phyloP scores from a whole-genome alignment of 2,113 vertebrate species.

The Butastur rufipennis region DNA sequence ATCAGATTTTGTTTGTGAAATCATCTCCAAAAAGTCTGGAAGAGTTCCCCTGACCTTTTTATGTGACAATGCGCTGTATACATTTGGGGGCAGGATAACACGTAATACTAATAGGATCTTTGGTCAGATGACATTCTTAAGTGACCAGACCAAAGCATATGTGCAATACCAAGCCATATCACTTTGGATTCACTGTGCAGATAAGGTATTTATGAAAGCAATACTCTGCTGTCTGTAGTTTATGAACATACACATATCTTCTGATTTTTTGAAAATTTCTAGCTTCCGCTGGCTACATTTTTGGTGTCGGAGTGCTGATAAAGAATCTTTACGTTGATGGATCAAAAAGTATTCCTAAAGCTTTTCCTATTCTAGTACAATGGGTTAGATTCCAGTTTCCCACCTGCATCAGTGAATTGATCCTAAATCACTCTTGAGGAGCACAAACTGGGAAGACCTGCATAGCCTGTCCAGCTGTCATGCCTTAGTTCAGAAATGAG shows the following conservation, averaged over 20 bases:
- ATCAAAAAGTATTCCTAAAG: background rate
- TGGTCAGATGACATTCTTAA: background rate
- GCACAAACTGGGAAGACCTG: background rate
- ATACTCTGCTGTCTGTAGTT: background rate
- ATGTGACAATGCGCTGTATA: background rate
- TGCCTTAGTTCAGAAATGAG: background rate
- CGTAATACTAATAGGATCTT: background rate
- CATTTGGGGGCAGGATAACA: background rate
- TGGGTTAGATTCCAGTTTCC: background rate
- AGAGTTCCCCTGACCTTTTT: background rate
- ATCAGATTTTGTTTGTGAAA: background rate
- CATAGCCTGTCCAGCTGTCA: background rate
- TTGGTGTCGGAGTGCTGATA: background rate
- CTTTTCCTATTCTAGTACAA: background rate
- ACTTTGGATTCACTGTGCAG: background rate
- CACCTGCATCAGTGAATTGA: background rate
- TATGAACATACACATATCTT: background rate
- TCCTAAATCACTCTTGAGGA: background rate
- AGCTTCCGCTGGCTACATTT: background rate
- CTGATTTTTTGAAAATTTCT: background rate
- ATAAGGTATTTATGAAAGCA: background rate
- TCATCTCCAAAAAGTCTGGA: background rate
- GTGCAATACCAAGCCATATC: accelerated
- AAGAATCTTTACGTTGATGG: background rate
- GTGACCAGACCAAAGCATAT: background rate